A percentile compares a stretch with the other conserved stretches of the same genome.
phyloP scores from a whole-genome alignment of 1,140 invertebrate genomes.

The fruit fly (Drosophila melanogaster) region DNA sequence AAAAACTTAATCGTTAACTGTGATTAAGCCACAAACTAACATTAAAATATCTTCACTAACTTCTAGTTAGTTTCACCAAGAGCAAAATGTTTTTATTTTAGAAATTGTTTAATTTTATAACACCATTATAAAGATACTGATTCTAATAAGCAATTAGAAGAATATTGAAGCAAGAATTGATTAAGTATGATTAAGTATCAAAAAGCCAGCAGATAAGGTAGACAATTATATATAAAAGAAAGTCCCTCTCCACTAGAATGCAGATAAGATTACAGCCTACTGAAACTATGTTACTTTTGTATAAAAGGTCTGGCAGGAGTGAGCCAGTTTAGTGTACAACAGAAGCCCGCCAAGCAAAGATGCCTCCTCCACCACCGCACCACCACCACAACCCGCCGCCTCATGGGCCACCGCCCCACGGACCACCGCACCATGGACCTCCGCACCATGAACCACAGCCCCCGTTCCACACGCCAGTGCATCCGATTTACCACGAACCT shows the following conservation, averaged over 20 bases:
- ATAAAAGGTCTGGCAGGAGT: not conserved
- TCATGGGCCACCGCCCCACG: constrained; percentile 34
- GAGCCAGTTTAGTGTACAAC: not conserved
- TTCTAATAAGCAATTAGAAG: too few species aligned
- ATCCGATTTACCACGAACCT: constrained; percentile 27
- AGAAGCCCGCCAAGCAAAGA: not conserved
- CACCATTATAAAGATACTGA: too few species aligned
- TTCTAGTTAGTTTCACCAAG: too few species aligned
- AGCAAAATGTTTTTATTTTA: too few species aligned
- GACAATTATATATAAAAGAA: too few species aligned
- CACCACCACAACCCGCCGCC: constrained; percentile 19
- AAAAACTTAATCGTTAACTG: not conserved
- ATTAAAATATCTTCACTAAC: too few species aligned
- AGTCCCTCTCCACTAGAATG: too few species aligned
- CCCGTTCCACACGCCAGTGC: constrained; percentile 23
- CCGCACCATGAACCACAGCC: constrained; percentile 22
- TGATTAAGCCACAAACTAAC: not conserved
- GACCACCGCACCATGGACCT: constrained; percentile 24
- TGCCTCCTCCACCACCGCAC: constrained; percentile 11
- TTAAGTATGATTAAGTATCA: too few species aligned
- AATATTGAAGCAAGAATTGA: too few species aligned
- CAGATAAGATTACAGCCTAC: not conserved
- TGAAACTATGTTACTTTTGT: not conserved
- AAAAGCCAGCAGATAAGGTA: too few species aligned
- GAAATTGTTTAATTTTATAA: too few species aligned